Evolutionary conservation across 2,888 invertebrate species (phyloP), one percentile per base, ranked within the genome.

Genomic region (Andrena marginata): DNA sequence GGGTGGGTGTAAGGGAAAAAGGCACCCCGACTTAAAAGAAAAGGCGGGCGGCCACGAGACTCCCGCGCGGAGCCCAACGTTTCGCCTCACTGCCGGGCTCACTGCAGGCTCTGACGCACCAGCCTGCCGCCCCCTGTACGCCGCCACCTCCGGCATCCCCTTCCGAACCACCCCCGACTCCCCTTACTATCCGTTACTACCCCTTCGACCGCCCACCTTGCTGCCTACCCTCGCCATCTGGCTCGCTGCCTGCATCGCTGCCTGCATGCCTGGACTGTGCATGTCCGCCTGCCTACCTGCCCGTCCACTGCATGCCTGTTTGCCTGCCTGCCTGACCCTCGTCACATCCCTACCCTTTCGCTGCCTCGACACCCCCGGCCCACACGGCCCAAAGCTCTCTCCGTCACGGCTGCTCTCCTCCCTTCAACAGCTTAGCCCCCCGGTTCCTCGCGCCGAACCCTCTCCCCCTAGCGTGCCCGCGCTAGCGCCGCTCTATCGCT

Each of bases 21-120:
- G 88, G 87, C 88, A 89, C 81, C 89, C 86, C 88, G 88, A 88
- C 82, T 85, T 83, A 84, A 86, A 83, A 89, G 88, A 86, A 89
- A 88, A 88, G 89, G 89, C 90, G 89, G 90, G 89, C 89, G 89
- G 87, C 87, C 92, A 92, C 91, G 92, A 93, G 92, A 93, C 92
- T 92, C 92, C 92, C 92, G 93, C 92, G 92, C 93, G 92, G 92
- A 92, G 92, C 91, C 90, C 91, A 92, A 92, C 92, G 93, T 92
- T 92, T 92, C 92, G 92, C 92, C 92, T 92, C 92, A 93, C 93
- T 93, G 92, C 93, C 92, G 93, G 92, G 93, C 93, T 93, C 93
- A 93, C 92, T 93, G 93, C 93, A 93, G 92, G 90, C 92, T 91
- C 91, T 92, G 93, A 93, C 93, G 93, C 93, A 93, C 93, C 93